Evolutionary conservation across 1,140 invertebrate genomes (phyloP).

Genomic region (Drosophila ananassae): DNA sequence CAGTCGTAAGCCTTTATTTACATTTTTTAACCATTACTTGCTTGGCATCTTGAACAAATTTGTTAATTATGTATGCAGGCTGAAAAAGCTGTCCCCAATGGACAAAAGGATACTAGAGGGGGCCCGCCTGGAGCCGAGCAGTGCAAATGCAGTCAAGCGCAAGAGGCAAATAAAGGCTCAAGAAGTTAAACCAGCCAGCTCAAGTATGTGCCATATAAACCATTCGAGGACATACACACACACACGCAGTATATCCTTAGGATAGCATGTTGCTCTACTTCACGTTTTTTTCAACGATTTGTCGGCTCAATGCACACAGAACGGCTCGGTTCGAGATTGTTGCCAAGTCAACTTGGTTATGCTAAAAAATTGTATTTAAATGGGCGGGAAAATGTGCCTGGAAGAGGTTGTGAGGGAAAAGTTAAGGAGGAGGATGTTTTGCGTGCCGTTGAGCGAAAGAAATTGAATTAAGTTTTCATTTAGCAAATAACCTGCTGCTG

Average conservation of each 20-base stretch:
- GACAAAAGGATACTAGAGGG: not conserved
- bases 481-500: slow-evolving; percentile 48
- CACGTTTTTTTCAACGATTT: slow-evolving; percentile 45
- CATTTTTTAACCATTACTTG: not conserved
- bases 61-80: slow-evolving; percentile 46
- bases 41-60: slow-evolving; percentile 1
- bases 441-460: slow-evolving; percentile 30
- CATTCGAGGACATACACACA: slow-evolving; percentile 20
- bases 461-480: slow-evolving; percentile 65
- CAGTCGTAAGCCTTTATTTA: not conserved
- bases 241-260: not conserved
- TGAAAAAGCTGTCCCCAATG: slow-evolving; percentile 22
- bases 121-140: slow-evolving; percentile 12
- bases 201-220: slow-evolving; percentile 52
- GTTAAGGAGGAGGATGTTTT: not conserved
- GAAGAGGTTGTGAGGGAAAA: not conserved
- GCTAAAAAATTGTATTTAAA: slow-evolving; percentile 32
- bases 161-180: slow-evolving; percentile 47
- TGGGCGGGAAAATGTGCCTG: not conserved
- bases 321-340: slow-evolving; percentile 24
- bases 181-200: slow-evolving; percentile 41
- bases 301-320: slow-evolving; percentile 52
- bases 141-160: slow-evolving; percentile 39
- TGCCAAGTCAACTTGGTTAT: slow-evolving; percentile 35
- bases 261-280: slow-evolving; percentile 10